Evolutionary conservation across 1,140 invertebrate species (phyloP), one percentile per base, ranked within the genome.

Genomic region (Hylaeus volcanicus): DNA sequence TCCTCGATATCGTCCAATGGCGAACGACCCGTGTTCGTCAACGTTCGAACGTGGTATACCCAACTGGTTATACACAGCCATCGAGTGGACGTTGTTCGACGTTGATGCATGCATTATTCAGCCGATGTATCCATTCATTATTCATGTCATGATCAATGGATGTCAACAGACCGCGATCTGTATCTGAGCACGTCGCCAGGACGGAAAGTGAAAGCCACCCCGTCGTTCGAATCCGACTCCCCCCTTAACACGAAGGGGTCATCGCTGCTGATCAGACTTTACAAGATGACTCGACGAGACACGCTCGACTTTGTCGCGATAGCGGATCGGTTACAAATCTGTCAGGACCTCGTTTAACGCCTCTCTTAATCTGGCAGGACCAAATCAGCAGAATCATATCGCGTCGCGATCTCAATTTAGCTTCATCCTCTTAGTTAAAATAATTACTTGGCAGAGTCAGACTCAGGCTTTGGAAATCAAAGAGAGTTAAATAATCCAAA

Each of bases 51-150:
- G 11, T 37, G 72, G 74, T 74, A 79, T 55, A 53, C 60, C 61
- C 51, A 63, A 75, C 70, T 83, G 61, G 85, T 86, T 87, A 82
- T 84, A 84, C 82, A 84, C 63, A 15, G 69, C 55, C 76, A 86
- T 79, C 82, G 85, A 87, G 78, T 87, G 74, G 82, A 87, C 84
- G 87, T 89, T 89, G 82, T 88, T 84, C 86, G 83, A 84, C 86
- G 84, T 84, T 86, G 86, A 89, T 86, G 83, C 86, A 90, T 91
- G 88, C 88, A 91, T 91, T 90, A 91, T 90, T 91, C 90, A 91
- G 65, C 60, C 79, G 77, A 78, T 82, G 83, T 90, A 86, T 89
- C 83, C 87, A 89, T 91, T 90, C 86, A 89, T 91, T 91, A 90
- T 89, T 90, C 88, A 89, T 88, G 89, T 79, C 88, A 81, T 90